Percentiles rank a stretch among this genome's conserved stretches.
Evolutionary conservation across 2,797 vertebrate species (phyloP).

Genomic region (Heterohyrax brucei): DNA sequence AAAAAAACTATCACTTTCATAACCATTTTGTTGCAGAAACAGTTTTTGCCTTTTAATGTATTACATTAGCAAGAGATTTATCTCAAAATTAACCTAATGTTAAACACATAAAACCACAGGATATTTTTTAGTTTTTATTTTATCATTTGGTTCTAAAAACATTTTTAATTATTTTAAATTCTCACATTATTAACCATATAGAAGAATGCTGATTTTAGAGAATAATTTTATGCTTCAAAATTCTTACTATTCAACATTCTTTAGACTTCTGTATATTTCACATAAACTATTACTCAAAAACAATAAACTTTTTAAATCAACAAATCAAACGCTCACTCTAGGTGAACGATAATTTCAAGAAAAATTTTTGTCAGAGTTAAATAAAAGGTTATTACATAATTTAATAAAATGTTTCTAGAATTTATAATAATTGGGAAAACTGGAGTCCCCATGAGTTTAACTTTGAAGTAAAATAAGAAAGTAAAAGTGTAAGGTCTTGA

Average conservation of each 20-base stretch:
- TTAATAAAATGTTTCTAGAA: conserved; percentile 55
- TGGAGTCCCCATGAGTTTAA: background rate
- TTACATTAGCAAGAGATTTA: conserved; percentile 20
- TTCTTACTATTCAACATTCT: background rate
- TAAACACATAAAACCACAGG: background rate
- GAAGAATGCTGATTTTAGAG: background rate
- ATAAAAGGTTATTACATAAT: conserved; percentile 51
- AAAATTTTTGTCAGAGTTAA: conserved; percentile 51
- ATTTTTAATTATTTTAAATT: conserved; percentile 44
- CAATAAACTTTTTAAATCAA: conserved; percentile 20
- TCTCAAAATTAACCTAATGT: conserved; percentile 24
- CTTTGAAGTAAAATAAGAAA: conserved; percentile 59
- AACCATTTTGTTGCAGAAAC: background rate
- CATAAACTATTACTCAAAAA: conserved; percentile 24
- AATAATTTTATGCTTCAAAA: conserved; percentile 34
- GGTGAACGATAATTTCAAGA: conserved; percentile 32
- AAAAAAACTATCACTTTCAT: background rate
- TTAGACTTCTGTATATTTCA: conserved; percentile 1
- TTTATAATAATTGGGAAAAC: conserved; percentile 49
- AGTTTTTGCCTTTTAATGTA: background rate
- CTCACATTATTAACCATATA: background rate
- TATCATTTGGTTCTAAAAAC: conserved; percentile 31
- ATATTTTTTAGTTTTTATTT: background rate
- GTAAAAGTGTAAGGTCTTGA: background rate
- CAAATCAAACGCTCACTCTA: background rate